Evolutionary conservation across 2,888 invertebrate genomes (phyloP).

Genomic region (Alloplasta piceator): DNA sequence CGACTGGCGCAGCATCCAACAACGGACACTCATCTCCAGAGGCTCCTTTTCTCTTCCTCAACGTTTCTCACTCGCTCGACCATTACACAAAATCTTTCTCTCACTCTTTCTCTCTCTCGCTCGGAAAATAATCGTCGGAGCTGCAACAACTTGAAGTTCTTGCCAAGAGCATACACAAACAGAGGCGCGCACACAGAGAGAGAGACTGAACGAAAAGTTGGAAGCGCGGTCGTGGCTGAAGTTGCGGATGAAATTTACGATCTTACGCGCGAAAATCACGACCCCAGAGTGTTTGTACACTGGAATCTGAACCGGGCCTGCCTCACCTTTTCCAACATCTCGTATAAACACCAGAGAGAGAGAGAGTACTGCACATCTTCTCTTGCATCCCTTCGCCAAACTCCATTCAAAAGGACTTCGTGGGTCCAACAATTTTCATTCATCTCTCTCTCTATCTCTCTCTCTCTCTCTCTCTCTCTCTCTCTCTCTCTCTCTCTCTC

Average conservation of each 20-base stretch:
- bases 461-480: too few species aligned
- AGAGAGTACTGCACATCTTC: background rate
- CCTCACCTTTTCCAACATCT: conserved; percentile 42
- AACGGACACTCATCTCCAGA: conserved; percentile 20
- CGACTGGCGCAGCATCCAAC: conserved; percentile 49
- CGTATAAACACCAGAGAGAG: background rate
- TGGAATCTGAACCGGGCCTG: conserved; percentile 37
- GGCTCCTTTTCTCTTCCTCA: conserved; percentile 45
- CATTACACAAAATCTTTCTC: background rate
- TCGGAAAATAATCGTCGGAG: conserved; percentile 57
- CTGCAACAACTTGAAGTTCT: conserved; percentile 59
- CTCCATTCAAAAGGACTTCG: conserved; percentile 65
- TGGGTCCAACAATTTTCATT: conserved; percentile 70
- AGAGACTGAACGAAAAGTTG: conserved; percentile 24
- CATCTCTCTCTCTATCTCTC: conserved; percentile 61
- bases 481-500: too few species aligned
- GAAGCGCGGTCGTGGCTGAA: conserved; percentile 37
- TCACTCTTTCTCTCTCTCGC: conserved; percentile 18
- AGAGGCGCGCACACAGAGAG: conserved; percentile 37
- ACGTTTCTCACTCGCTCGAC: conserved; percentile 30
- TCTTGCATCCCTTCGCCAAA: conserved; percentile 4
- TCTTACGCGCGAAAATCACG: conserved; percentile 67
- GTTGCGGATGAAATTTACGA: conserved; percentile 66
- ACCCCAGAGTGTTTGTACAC: conserved; percentile 25
- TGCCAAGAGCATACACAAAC: conserved; percentile 34